phyloP scores from a whole-genome alignment of 2,113 vertebrate genomes.

The Gavialis gangeticus region DNA sequence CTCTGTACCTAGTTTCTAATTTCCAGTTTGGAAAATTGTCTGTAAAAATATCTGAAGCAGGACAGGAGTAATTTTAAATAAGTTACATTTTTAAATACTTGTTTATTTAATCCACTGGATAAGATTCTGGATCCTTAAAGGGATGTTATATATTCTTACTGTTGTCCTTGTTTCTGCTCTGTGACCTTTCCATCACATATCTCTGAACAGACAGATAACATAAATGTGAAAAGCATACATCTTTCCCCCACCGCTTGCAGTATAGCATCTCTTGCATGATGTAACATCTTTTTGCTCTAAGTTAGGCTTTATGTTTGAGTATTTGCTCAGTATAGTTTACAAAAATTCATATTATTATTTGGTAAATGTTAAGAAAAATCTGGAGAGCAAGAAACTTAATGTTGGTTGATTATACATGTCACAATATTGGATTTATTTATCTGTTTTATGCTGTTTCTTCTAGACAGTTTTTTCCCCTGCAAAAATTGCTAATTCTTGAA shows the following conservation, averaged over 20 bases:
- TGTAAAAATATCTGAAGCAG: neutral
- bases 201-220: slow-evolving; percentile 39
- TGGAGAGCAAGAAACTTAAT: neutral
- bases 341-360: neutral
- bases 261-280: neutral
- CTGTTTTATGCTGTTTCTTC: slow-evolving; percentile 39
- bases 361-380: neutral
- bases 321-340: neutral
- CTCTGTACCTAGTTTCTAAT: too few relatives aligned
- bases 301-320: neutral
- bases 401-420: rapidly evolving
- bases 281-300: neutral
- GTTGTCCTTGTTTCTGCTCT: slow-evolving; percentile 3
- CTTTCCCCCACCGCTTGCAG: neutral
- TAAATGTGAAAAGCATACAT: neutral
- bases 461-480: neutral
- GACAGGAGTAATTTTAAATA: neutral
- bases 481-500: neutral
- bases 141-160: neutral
- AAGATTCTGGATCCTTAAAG: neutral
- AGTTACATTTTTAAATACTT: neutral
- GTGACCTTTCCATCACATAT: slow-evolving; percentile 6
- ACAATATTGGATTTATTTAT: neutral
- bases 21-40: too few relatives aligned
- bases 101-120: neutral